Evolutionary conservation across 2,888 invertebrate species (phyloP).

Genomic region (Ennomos erosarius): DNA sequence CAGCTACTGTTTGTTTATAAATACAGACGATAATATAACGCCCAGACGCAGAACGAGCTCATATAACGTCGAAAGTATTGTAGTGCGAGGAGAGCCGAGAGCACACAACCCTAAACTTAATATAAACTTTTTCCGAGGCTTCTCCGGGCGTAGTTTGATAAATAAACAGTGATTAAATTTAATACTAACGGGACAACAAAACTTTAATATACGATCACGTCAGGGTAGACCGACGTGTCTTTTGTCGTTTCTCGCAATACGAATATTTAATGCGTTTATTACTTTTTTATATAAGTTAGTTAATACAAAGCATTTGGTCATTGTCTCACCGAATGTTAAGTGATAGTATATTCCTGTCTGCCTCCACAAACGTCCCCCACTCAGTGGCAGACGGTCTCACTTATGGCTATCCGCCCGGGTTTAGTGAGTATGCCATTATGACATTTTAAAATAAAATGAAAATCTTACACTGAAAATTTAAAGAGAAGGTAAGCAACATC

Average conservation of each 20-base stretch:
- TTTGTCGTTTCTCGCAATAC: background rate
- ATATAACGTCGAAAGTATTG: slow-evolving; percentile 13
- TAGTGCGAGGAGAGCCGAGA: slow-evolving; percentile 8
- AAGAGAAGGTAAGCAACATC: too few species aligned
- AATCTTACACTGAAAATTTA: too few species aligned
- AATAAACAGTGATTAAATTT: slow-evolving; percentile 29
- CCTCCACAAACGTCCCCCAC: too few species aligned
- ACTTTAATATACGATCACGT: background rate
- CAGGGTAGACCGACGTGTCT: background rate
- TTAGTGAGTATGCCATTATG: too few species aligned
- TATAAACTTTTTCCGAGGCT: slow-evolving; percentile 28
- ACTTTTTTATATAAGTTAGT: too few species aligned
- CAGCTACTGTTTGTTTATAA: background rate
- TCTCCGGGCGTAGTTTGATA: slow-evolving; percentile 14
- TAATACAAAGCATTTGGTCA: too few species aligned
- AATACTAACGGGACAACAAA: slow-evolving; percentile 12
- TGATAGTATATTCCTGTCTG: too few species aligned
- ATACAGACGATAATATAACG: background rate
- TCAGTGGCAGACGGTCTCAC: too few species aligned
- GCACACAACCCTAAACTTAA: slow-evolving; percentile 30
- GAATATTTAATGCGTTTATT: too few species aligned
- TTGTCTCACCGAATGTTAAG: too few species aligned
- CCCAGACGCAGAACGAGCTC: background rate
- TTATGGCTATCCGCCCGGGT: too few species aligned
- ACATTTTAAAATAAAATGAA: too few species aligned